Conservation (phyloP, 2,113 vertebrate genomes). For the Eolophus roseicapilla region DNA sequence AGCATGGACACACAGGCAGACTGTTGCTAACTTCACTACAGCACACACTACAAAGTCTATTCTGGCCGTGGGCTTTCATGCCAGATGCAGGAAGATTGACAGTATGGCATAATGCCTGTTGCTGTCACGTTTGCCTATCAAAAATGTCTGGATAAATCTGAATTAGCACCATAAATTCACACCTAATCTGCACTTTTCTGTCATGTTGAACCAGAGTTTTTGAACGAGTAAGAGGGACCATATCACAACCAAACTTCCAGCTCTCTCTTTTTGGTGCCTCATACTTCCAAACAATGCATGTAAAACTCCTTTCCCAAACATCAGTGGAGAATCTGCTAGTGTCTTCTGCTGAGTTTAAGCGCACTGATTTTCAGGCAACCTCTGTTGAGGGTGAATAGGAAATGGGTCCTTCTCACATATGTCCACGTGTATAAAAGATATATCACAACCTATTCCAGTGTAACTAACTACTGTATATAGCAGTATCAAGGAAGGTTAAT, state of each 20-base stretch:
- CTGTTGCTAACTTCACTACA: background rate
- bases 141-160: background rate
- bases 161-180: background rate
- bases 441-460: background rate
- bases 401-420: background rate
- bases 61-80: background rate
- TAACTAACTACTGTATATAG: background rate
- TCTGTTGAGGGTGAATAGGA: background rate
- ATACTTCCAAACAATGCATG: rapidly evolving
- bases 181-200: background rate
- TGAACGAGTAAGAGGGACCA: background rate
- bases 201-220: background rate
- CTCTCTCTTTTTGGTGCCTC: background rate
- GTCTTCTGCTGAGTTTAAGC: background rate
- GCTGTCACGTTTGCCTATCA: background rate
- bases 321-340: background rate
- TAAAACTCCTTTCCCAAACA: background rate
- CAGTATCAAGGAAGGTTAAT: background rate
- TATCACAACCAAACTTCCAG: rapidly evolving
- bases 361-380: background rate
- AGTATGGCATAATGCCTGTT: background rate
- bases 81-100: background rate
- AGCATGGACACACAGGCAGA: background rate
- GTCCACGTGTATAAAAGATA: background rate
- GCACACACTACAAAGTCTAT: background rate